phyloP scores from a whole-genome alignment of 2,113 vertebrate species.

The Rhinogobius similis region DNA sequence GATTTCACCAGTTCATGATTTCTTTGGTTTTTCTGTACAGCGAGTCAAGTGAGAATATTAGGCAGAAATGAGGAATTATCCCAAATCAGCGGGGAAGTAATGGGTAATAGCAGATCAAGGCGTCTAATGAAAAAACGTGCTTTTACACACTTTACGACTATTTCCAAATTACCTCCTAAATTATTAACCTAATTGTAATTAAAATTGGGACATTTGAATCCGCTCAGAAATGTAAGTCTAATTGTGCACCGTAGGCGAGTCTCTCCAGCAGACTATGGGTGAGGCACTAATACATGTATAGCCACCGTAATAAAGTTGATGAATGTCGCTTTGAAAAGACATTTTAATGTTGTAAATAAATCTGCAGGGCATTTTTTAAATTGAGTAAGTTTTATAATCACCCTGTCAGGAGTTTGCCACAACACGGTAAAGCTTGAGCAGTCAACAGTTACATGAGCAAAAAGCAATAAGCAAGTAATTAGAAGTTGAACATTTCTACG shows the following conservation, averaged over 20 bases:
- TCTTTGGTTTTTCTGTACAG: not conserved
- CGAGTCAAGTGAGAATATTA: not conserved
- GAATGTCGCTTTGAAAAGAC: conserved; percentile 9
- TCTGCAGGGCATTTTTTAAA: conserved; percentile 15
- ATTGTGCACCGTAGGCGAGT: conserved; percentile 1
- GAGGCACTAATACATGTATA: conserved; percentile 1
- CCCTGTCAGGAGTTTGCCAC: conserved; percentile 8
- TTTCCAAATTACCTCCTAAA: not conserved
- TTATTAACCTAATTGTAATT: not conserved
- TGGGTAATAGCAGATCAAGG: not conserved
- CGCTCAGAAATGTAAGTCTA: not conserved
- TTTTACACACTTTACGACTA: not conserved
- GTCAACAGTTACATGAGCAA: conserved; percentile 5
- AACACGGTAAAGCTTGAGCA: conserved; percentile 1
- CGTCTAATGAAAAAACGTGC: not conserved
- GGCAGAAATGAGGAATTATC: not conserved
- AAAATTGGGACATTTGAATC: not conserved
- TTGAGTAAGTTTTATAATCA: conserved; percentile 15
- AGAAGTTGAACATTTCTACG: conserved; percentile 7
- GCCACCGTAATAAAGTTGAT: conserved; percentile 3
- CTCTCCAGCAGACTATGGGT: not conserved
- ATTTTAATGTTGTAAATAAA: conserved; percentile 7
- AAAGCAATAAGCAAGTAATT: conserved; percentile 13
- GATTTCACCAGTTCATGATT: not conserved
- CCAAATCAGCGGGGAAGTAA: not conserved